Percentiles rank a stretch among this genome's conserved stretches.
Conservation (phyloP, 2,113 vertebrate species). For the Aegithalos caudatus region DNA sequence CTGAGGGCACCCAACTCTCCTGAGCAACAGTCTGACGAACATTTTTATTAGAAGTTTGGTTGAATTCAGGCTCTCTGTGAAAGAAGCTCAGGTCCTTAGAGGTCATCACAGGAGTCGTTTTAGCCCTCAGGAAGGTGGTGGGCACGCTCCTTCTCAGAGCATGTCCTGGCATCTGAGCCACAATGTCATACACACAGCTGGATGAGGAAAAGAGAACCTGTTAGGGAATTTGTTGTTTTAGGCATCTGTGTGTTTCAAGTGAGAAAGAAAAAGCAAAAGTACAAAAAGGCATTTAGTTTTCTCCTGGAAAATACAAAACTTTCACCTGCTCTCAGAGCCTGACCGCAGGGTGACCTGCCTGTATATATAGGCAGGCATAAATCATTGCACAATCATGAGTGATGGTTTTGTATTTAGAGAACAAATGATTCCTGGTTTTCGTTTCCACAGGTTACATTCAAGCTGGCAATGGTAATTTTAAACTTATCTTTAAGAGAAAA, state of each 20-base stretch:
- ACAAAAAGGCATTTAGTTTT: background rate
- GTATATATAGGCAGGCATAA: background rate
- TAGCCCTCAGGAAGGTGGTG: background rate
- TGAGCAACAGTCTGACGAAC: background rate
- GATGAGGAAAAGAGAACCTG: background rate
- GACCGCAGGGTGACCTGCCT: background rate
- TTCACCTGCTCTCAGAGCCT: background rate
- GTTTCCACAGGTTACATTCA: conserved; percentile 23
- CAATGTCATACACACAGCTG: background rate
- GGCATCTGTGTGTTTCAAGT: background rate
- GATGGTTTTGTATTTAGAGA: background rate
- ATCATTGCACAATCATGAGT: background rate
- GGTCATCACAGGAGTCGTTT: background rate
- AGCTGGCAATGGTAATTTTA: conserved; percentile 14
- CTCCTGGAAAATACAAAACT: background rate
- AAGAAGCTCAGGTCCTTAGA: background rate
- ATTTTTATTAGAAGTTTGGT: background rate
- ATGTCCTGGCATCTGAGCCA: background rate
- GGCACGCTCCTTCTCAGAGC: background rate
- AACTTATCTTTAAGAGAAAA: background rate
- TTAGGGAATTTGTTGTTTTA: background rate
- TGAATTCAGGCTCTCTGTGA: background rate
- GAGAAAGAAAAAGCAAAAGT: background rate
- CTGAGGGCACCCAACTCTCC: background rate
- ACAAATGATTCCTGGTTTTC: conserved; percentile 10